A percentile compares a stretch with the other conserved stretches of the same genome.
Conservation (phyloP, 2,113 vertebrate genomes). For the Dermatemys mawii region DNA sequence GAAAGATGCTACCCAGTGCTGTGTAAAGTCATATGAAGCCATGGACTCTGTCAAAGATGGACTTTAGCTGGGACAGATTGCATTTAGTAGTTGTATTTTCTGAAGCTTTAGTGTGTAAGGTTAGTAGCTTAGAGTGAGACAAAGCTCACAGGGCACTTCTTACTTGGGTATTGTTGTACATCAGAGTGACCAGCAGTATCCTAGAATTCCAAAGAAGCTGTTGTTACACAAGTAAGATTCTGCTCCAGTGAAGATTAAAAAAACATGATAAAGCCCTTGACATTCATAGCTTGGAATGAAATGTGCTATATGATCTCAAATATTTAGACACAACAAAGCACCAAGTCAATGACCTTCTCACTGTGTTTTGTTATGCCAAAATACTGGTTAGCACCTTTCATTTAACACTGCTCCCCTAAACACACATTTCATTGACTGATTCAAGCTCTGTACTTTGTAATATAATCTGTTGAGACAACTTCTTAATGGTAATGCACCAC, state of each 20-base stretch:
- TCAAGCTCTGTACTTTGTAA: background rate
- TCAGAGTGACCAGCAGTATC: background rate
- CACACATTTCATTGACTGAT: background rate
- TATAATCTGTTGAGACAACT: background rate
- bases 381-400: background rate
- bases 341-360: background rate
- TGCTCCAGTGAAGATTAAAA: background rate
- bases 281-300: background rate
- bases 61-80: background rate
- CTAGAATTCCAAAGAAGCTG: background rate
- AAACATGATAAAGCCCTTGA: background rate
- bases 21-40: background rate
- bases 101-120: background rate
- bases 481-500: background rate
- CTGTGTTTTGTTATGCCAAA: background rate
- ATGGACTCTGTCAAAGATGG: background rate
- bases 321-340: background rate
- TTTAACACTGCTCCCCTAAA: background rate
- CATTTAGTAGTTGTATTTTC: background rate
- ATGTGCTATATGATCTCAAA: background rate
- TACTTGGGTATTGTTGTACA: background rate
- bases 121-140: accelerated
- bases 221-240: background rate
- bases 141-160: background rate
- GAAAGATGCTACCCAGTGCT: background rate